Conservation (phyloP, 1,140 invertebrate species). For the Drosophila micromelanica region DNA sequence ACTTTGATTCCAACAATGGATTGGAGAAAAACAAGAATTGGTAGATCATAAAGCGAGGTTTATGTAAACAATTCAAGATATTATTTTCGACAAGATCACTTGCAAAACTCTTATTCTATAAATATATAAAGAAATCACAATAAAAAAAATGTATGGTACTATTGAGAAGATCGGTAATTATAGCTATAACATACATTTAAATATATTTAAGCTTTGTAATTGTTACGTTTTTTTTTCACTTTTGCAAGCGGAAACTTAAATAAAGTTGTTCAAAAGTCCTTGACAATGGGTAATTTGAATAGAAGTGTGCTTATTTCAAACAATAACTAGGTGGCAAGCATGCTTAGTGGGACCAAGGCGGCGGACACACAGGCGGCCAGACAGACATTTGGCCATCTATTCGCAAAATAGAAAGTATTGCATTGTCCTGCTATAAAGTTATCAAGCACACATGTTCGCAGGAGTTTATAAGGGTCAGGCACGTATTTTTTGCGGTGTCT, state of each 20-base stretch:
- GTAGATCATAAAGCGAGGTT: not conserved
- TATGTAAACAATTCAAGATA: too few species aligned
- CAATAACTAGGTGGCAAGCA: constrained; percentile 25
- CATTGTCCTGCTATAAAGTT: constrained; percentile 76
- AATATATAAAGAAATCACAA: too few species aligned
- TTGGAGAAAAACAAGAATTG: too few species aligned
- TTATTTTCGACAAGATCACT: too few species aligned
- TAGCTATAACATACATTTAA: too few species aligned
- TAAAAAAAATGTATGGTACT: too few species aligned
- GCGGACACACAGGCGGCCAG: not conserved
- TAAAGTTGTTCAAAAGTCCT: constrained; percentile 62
- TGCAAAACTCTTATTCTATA: too few species aligned
- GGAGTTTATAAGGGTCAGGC: constrained; percentile 18
- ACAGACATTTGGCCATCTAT: constrained; percentile 33
- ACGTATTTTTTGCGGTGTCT: constrained; percentile 20
- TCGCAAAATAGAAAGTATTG: constrained; percentile 72
- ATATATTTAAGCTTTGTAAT: not conserved
- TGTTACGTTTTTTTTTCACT: constrained; percentile 12
- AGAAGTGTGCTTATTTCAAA: constrained; percentile 48
- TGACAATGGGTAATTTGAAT: constrained; percentile 58
- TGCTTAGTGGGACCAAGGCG: not conserved
- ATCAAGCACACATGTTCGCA: constrained; percentile 57
- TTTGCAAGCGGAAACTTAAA: constrained; percentile 39
- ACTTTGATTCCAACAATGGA: too few species aligned
- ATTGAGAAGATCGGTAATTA: too few species aligned